Percentiles rank a stretch among this genome's conserved stretches.
phyloP scores from a whole-genome alignment of 1,140 invertebrate genomes.

The Cydia fagiglandana region DNA sequence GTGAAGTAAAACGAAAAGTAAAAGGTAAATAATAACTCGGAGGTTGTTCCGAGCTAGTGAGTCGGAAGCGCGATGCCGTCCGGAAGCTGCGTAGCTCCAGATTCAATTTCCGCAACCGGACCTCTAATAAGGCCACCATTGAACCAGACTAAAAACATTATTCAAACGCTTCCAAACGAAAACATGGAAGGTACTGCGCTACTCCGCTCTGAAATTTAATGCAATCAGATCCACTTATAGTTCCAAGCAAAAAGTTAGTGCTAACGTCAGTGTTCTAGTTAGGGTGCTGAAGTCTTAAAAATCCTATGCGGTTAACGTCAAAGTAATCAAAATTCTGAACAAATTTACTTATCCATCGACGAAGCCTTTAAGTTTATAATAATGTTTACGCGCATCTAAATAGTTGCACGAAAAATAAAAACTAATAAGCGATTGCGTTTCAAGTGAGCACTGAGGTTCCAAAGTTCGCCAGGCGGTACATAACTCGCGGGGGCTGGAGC shows the following conservation, averaged over 20 bases:
- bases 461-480: slow-evolving; percentile 19
- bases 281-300: not conserved
- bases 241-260: not conserved
- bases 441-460: not conserved
- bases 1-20: slow-evolving; percentile 47
- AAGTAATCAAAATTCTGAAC: slow-evolving; percentile 34
- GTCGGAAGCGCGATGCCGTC: slow-evolving; percentile 55
- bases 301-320: not conserved
- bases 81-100: slow-evolving; percentile 73
- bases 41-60: slow-evolving; percentile 45
- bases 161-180: slow-evolving; percentile 34
- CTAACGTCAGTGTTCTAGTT: not conserved
- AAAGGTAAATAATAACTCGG: slow-evolving; percentile 48
- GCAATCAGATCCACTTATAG: not conserved
- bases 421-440: slow-evolving; percentile 34
- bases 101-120: slow-evolving; percentile 72
- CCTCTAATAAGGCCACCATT: slow-evolving; percentile 70
- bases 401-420: slow-evolving; percentile 16
- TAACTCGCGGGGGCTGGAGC: slow-evolving; percentile 18
- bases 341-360: not conserved
- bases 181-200: slow-evolving; percentile 35
- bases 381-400: not conserved
- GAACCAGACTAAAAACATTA: slow-evolving; percentile 46
- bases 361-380: not conserved
- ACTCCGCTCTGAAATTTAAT: not conserved